phyloP scores from a whole-genome alignment of 2,888 invertebrate genomes.

The Sipha maydis region DNA sequence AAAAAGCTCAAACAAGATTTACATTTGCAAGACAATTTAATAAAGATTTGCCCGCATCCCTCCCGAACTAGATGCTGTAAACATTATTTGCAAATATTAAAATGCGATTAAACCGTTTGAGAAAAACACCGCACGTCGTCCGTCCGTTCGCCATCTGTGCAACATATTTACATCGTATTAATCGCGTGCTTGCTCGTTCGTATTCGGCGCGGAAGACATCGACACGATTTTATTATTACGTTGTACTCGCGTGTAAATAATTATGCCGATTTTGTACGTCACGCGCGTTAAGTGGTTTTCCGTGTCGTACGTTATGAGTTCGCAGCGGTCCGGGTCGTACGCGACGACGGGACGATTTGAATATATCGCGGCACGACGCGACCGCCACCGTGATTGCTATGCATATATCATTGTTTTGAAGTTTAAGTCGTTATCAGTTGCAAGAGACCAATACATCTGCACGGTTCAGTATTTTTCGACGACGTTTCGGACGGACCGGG shows the following conservation, averaged over 20 bases:
- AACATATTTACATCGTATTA: too few relatives aligned
- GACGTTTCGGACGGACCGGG: too few relatives aligned
- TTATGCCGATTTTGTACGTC: not conserved
- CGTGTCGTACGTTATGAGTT: slow-evolving; percentile 3
- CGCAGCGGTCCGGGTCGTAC: not conserved
- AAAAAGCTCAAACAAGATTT: too few relatives aligned
- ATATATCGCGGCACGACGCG: not conserved
- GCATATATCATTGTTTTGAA: not conserved
- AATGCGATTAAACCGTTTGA: not conserved
- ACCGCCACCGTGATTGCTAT: not conserved
- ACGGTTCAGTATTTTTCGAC: too few relatives aligned
- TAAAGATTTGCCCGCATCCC: too few relatives aligned
- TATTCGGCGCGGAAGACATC: not conserved
- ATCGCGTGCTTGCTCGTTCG: not conserved
- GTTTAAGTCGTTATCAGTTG: too few relatives aligned
- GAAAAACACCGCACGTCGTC: too few relatives aligned
- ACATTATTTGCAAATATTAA: not conserved
- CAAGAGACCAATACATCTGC: too few relatives aligned
- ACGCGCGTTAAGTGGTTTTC: not conserved
- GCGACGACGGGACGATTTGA: not conserved
- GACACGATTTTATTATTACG: not conserved
- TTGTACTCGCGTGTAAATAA: not conserved
- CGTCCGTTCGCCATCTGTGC: too few relatives aligned
- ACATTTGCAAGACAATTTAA: too few relatives aligned
- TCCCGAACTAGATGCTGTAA: too few relatives aligned